Percentiles rank a stretch among this genome's conserved stretches.
These are phyloP conservation scores for Acrossocheilus wenchowensis DNA, from an alignment of 2,797 vertebrate genomes.

Conservation along the genomic window DNA sequence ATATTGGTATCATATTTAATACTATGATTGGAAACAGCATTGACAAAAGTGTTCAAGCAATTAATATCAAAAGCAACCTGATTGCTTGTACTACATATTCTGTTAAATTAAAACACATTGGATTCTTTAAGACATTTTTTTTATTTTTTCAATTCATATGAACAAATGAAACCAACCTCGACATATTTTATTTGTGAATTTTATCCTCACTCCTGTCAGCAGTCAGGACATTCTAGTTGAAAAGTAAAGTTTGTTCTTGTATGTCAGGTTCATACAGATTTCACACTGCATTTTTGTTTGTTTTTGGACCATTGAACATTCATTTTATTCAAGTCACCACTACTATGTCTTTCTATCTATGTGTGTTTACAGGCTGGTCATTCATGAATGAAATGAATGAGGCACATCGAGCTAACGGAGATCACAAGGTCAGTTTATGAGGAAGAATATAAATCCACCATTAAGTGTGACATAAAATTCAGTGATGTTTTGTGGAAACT, in stretches of 20 bases:
- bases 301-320: not conserved
- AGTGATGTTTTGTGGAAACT: not conserved
- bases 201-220: not conserved
- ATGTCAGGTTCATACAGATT: not conserved
- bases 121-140: not conserved
- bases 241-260: not conserved
- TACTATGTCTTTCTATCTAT: conserved; percentile 7
- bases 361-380: conserved; percentile 78
- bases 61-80: not conserved
- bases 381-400: conserved; percentile 84
- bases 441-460: not conserved
- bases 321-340: not conserved
- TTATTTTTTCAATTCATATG: not conserved
- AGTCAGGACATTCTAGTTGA: not conserved
- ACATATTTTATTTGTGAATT: not conserved
- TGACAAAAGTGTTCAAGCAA: not conserved
- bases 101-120: not conserved
- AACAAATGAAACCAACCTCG: not conserved
- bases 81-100: not conserved
- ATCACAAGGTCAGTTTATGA: conserved; percentile 82
- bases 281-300: not conserved
- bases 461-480: not conserved
- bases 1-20: not conserved
- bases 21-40: not conserved
- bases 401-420: conserved; percentile 74